These are phyloP conservation scores for Thymelicus sylvestris DNA, from an alignment of 2,888 invertebrate species.

Conservation along the genomic window DNA sequence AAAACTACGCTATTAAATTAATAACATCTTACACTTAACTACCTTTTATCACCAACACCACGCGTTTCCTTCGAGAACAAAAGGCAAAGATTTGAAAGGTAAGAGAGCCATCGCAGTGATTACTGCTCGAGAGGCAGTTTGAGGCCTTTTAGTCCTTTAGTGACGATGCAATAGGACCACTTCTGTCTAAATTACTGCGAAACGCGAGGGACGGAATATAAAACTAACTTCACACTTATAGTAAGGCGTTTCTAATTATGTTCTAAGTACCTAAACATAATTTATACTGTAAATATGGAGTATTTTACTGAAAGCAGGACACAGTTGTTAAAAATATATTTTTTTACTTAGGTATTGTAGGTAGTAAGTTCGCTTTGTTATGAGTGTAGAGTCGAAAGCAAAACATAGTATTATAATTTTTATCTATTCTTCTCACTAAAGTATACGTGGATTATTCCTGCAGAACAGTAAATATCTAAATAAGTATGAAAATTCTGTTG, in stretches of 20 bases:
- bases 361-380: too few species aligned
- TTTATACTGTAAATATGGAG: background rate
- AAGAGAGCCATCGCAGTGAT: constrained; percentile 31
- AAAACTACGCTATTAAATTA: constrained; percentile 34
- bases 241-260: constrained; percentile 5
- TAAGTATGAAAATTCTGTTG: too few species aligned
- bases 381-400: too few species aligned
- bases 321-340: too few species aligned
- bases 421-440: too few species aligned
- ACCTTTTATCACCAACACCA: constrained; percentile 27
- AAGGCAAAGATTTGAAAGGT: constrained; percentile 35
- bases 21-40: constrained; percentile 26
- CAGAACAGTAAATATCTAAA: too few species aligned
- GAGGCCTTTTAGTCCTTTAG: constrained; percentile 20
- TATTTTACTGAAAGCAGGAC: too few species aligned
- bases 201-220: background rate
- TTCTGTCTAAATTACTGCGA: constrained; percentile 28
- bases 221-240: constrained; percentile 2
- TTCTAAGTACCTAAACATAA: background rate
- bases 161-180: constrained; percentile 33
- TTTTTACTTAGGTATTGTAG: too few species aligned
- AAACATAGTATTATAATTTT: too few species aligned
- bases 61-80: constrained; percentile 35
- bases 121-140: constrained; percentile 30
- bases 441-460: too few species aligned